Evolutionary conservation across 2,113 vertebrate genomes (phyloP), one percentile per base, ranked within the genome.

Genomic region (Paratilapia polleni): DNA sequence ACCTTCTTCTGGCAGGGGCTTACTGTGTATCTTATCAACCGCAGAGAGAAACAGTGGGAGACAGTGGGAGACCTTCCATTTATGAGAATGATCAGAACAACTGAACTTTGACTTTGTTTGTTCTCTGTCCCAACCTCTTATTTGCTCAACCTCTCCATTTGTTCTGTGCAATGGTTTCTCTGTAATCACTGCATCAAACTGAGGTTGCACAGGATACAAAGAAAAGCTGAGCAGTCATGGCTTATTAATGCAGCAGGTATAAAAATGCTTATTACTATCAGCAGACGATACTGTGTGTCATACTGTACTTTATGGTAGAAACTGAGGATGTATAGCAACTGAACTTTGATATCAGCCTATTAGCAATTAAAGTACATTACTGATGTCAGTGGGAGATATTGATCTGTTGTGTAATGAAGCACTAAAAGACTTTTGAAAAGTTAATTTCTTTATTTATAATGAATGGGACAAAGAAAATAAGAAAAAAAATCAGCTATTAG

Each of bases 101-200:
- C 73, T 83, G 94, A 86, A 94, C 93, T 94, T 95, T 94, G 90
- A 19, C 11, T 87, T 83, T 91, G 80, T 93, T 91, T 90, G 81
- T 86, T 91, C 22, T 85, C n/a, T 66, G 6, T 70, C 54, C 36
- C 28, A 20, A 11, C 9, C 57, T 83, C 1, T 24, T 90, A 43
- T 92, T 91, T 91, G 84, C 61, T 78, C 24, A 10, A 34, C 31
- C 34, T 5, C 60, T 31, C 24, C 54, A 81, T 91, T 81, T 91
- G 78, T 52, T 85, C 60, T 66, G 78, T 76, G 41, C 87, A 92
- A 82, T 88, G 61, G 82, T 88, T 90, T 57, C 81, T 58, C n/a
- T 82, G 12, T 2, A 61, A 36, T 31, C 61, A 38, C 36, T 15
- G 12, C 19, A 77, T 63, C 75, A 68, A 57, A 17, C 17, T 41